Evolutionary conservation across 53 echinoderm and acorn worm species (phyloP).

Genomic region (Astropecten irregularis): DNA sequence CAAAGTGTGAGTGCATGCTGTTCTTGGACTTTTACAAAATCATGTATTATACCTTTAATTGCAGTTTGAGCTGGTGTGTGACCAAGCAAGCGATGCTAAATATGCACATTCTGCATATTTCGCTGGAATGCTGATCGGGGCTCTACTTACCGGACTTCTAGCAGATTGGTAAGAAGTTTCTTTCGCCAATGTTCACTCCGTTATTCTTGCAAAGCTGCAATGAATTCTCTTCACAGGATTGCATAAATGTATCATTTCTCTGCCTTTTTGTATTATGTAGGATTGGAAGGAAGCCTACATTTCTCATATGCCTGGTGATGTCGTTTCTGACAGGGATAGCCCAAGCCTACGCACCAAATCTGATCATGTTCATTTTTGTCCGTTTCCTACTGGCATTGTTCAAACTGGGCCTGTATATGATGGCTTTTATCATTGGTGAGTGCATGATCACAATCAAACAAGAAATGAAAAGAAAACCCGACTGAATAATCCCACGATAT

Average conservation of each 20-base stretch:
- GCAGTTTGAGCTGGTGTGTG: conserved; percentile 48
- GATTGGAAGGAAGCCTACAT: conserved; percentile 23
- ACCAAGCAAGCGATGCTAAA: background rate
- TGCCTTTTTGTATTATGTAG: background rate
- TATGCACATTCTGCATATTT: conserved; percentile 32
- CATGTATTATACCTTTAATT: too few species aligned
- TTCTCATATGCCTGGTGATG: background rate
- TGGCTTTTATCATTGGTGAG: conserved; percentile 46
- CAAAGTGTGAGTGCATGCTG: too few species aligned
- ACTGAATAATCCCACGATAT: too few species aligned
- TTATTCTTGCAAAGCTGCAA: too few species aligned
- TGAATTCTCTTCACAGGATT: too few species aligned
- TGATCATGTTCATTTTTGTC: conserved; percentile 10
- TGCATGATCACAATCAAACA: too few species aligned
- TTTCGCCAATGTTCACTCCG: too few species aligned
- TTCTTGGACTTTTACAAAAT: too few species aligned
- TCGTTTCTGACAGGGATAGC: background rate
- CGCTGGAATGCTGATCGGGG: conserved; percentile 22
- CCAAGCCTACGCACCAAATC: conserved; percentile 35
- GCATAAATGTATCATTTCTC: too few species aligned
- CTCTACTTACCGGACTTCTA: background rate
- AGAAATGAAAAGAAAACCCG: too few species aligned
- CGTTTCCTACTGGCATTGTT: conserved; percentile 43
- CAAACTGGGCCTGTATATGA: conserved; percentile 1
- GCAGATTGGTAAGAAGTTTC: conserved; percentile 52